Percentiles rank a stretch among this genome's conserved stretches.
These are phyloP conservation scores for Philereme transversata DNA, from an alignment of 2,888 invertebrate species.

Conservation along the genomic window DNA sequence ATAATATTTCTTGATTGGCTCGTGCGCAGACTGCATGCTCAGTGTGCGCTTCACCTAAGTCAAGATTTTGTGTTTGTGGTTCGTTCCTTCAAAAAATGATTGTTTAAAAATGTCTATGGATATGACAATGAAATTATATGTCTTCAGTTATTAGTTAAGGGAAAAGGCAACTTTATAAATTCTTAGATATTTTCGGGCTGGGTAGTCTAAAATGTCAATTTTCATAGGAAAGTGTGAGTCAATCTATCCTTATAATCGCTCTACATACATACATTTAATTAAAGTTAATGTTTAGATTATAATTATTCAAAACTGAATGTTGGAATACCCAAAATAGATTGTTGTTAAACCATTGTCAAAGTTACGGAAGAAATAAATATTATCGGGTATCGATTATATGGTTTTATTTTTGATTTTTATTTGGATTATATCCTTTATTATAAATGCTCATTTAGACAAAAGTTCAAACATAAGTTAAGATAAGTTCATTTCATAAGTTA, in stretches of 20 bases:
- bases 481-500: too few species aligned
- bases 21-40: too few species aligned
- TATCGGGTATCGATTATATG: conserved; percentile 63
- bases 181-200: conserved; percentile 46
- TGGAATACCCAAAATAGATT: conserved; percentile 68
- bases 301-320: conserved; percentile 62
- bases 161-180: conserved; percentile 53
- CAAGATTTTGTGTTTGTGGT: background rate
- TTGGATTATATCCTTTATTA: background rate
- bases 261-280: conserved; percentile 76
- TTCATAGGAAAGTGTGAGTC: conserved; percentile 45
- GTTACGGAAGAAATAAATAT: conserved; percentile 69
- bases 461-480: too few species aligned
- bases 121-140: conserved; percentile 8
- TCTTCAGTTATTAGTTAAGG: conserved; percentile 37
- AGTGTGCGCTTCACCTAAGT: too few species aligned
- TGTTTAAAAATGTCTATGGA: conserved; percentile 11
- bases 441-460: too few species aligned
- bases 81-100: background rate
- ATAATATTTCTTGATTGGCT: too few species aligned
- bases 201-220: conserved; percentile 53
- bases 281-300: conserved; percentile 57
- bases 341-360: conserved; percentile 70
- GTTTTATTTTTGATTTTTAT: too few species aligned
- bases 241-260: conserved; percentile 53